A percentile compares a stretch with the other conserved stretches of the same genome.
Evolutionary conservation across 2,797 vertebrate species (phyloP).

Genomic region (Pseudomugil tenellus): DNA sequence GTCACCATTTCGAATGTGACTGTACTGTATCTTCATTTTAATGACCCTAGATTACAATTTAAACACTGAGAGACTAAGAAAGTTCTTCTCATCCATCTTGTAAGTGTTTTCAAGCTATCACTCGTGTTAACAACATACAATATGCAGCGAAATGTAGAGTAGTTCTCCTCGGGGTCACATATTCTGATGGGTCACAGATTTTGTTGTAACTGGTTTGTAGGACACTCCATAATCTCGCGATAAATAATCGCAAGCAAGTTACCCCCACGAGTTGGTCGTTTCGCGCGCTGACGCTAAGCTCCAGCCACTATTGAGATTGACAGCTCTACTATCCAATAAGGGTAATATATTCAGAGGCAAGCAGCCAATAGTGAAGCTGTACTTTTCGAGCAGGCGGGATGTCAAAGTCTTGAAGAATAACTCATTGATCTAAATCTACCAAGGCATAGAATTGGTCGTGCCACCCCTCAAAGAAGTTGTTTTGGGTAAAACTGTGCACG

Average conservation of each 20-base stretch:
- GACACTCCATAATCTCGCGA: constrained; percentile 74
- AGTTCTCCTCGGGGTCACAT: too few species aligned
- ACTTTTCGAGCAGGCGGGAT: constrained; percentile 72
- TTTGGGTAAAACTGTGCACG: constrained; percentile 54
- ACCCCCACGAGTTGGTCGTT: constrained; percentile 82
- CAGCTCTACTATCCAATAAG: constrained; percentile 59
- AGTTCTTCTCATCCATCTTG: too few species aligned
- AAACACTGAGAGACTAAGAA: too few species aligned
- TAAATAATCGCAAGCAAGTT: constrained; percentile 49
- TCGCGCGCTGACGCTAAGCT: constrained; percentile 86
- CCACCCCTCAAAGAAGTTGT: constrained; percentile 51
- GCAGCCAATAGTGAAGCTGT: constrained; percentile 58
- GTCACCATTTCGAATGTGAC: too few species aligned
- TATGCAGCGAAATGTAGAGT: too few species aligned
- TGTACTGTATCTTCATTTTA: too few species aligned
- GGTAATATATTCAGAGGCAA: accelerated
- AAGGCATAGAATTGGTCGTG: constrained; percentile 60
- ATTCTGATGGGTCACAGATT: too few species aligned
- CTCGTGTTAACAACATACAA: too few species aligned
- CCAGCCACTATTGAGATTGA: constrained; percentile 70
- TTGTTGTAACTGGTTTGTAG: constrained; percentile 7
- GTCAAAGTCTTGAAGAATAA: constrained; percentile 84
- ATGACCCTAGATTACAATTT: too few species aligned
- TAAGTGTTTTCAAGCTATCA: too few species aligned
- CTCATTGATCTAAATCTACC: constrained; percentile 82